Evolutionary conservation across 2,888 invertebrate species (phyloP).

Genomic region (Muscina levida): DNA sequence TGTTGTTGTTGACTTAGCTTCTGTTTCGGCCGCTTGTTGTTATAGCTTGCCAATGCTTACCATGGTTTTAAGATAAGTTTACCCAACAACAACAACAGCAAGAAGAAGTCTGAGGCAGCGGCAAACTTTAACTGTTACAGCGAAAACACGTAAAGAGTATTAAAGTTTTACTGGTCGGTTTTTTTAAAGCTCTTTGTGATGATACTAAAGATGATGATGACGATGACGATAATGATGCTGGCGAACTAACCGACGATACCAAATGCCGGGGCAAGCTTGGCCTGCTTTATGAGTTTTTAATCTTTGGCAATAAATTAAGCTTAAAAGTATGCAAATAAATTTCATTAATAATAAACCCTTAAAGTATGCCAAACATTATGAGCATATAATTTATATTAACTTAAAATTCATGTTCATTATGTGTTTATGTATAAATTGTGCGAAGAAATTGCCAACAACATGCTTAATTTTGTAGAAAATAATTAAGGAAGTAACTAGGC

Average conservation of each 20-base stretch:
- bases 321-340: conserved; percentile 25
- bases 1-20: background rate
- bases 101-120: background rate
- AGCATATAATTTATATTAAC: conserved; percentile 2
- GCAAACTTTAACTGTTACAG: conserved; percentile 16
- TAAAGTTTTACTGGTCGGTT: background rate
- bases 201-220: background rate
- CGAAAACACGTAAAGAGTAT: background rate
- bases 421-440: too few relatives aligned
- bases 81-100: background rate
- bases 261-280: background rate
- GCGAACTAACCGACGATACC: too few relatives aligned
- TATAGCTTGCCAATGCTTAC: background rate
- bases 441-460: too few relatives aligned
- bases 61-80: too few relatives aligned
- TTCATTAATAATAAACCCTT: conserved; percentile 29
- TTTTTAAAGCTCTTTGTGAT: background rate
- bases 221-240: background rate
- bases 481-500: too few relatives aligned
- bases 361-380: conserved; percentile 24
- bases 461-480: too few relatives aligned
- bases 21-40: background rate
- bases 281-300: conserved; percentile 36
- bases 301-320: conserved; percentile 28
- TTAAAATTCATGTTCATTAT: too few relatives aligned